Conservation (phyloP, 2,113 vertebrate species). For the Peromyscus leucopus region DNA sequence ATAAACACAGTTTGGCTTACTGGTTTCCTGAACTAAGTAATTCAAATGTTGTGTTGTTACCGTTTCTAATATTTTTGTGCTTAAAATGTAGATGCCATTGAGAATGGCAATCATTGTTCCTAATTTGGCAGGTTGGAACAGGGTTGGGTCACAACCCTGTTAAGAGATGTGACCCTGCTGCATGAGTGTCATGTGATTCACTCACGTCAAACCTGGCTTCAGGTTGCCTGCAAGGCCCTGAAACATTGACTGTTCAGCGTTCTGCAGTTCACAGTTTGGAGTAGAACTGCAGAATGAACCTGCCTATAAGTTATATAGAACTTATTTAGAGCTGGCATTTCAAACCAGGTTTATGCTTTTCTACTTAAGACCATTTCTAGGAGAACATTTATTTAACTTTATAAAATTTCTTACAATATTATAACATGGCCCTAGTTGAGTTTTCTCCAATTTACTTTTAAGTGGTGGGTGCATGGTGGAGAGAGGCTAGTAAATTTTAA, state of each 20-base stretch:
- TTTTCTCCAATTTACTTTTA: background rate
- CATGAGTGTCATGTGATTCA: background rate
- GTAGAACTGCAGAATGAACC: background rate
- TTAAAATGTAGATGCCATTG: slow-evolving; percentile 31
- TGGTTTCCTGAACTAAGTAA: slow-evolving; percentile 11
- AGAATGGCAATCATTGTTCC: background rate
- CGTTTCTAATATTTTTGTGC: slow-evolving; percentile 18
- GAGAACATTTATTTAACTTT: background rate
- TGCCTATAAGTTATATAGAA: background rate
- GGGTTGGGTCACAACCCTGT: background rate
- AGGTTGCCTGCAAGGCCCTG: background rate
- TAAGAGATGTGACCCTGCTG: background rate
- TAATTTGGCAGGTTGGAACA: background rate
- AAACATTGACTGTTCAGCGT: background rate
- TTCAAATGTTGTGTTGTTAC: slow-evolving; percentile 10
- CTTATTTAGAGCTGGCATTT: background rate
- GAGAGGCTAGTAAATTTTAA: background rate
- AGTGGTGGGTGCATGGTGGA: background rate
- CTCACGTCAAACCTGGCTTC: background rate
- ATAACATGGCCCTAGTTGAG: background rate
- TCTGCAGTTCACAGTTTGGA: background rate
- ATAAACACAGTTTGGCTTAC: slow-evolving; percentile 17
- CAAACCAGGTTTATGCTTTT: background rate
- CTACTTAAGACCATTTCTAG: slow-evolving; percentile 4
- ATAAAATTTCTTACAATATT: background rate